phyloP scores from a whole-genome alignment of 1,140 invertebrate species.

The Lordiphosa stackelbergi region DNA sequence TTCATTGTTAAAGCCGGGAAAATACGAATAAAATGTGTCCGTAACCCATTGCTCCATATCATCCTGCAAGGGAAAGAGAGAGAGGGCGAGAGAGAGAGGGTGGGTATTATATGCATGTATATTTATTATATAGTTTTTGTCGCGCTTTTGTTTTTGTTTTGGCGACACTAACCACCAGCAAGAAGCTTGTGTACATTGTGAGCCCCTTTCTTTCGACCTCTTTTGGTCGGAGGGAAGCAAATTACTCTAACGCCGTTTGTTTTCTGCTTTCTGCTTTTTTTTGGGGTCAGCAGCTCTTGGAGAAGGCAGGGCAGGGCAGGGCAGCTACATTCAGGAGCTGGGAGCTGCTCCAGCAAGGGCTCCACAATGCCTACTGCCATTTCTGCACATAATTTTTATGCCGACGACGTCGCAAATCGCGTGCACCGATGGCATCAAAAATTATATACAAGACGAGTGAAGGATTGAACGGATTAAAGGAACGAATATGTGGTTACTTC shows the following conservation, averaged over 20 bases:
- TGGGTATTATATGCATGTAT: conserved; percentile 7
- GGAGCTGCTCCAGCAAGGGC: conserved; percentile 51
- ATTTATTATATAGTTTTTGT: conserved; percentile 35
- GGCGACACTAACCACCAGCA: conserved; percentile 73
- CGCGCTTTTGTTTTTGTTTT: conserved; percentile 10
- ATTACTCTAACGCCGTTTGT: conserved; percentile 41
- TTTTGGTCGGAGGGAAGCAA: conserved; percentile 28
- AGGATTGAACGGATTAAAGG: background rate
- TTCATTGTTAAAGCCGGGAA: conserved; percentile 76
- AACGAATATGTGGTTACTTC: conserved; percentile 14
- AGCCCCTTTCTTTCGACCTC: too few species aligned
- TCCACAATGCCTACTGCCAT: conserved; percentile 66
- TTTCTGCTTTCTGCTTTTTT: conserved; percentile 31
- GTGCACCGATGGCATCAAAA: conserved; percentile 66
- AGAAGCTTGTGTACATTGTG: conserved; percentile 70
- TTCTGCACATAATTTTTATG: conserved; percentile 71
- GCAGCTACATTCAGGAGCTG: conserved; percentile 18
- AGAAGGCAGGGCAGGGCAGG: conserved; percentile 14
- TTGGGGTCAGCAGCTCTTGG: conserved; percentile 58
- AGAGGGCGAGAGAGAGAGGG: conserved; percentile 8
- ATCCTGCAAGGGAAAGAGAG: conserved; percentile 48
- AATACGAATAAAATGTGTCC: conserved; percentile 77
- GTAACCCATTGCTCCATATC: conserved; percentile 77
- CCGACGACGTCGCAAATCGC: conserved; percentile 58
- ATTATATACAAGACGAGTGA: conserved; percentile 47